Percentiles rank a stretch among this genome's conserved stretches.
phyloP scores from a whole-genome alignment of 1,140 invertebrate species.

The Frieseomelitta varia region DNA sequence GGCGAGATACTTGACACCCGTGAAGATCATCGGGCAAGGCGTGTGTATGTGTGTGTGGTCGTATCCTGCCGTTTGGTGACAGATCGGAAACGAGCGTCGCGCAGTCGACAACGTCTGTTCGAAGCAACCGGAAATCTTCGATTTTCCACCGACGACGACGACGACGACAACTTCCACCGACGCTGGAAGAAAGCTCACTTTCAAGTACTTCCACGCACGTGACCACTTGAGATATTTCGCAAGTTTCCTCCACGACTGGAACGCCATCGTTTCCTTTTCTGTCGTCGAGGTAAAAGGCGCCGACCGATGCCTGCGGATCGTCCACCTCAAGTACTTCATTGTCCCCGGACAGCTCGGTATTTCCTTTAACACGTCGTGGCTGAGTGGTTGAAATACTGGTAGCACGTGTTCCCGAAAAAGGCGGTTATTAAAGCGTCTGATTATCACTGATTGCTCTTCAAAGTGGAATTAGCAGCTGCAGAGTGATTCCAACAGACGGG shows the following conservation, averaged over 20 bases:
- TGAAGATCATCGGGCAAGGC: constrained; percentile 42
- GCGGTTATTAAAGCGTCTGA: neutral
- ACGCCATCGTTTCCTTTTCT: constrained; percentile 54
- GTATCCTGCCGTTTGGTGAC: constrained; percentile 53
- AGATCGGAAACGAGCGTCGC: constrained; percentile 54
- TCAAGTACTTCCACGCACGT: constrained; percentile 20
- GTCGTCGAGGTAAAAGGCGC: constrained; percentile 18
- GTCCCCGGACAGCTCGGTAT: constrained; percentile 14
- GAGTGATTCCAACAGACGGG: neutral
- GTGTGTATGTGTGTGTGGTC: constrained; percentile 27
- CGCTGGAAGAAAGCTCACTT: neutral
- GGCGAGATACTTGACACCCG: constrained; percentile 61
- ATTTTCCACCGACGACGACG: constrained; percentile 63
- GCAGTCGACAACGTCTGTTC: constrained; percentile 58
- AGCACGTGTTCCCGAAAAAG: constrained; percentile 13
- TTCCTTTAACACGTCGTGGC: constrained; percentile 42
- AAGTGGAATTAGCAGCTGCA: neutral
- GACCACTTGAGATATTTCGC: constrained; percentile 66
- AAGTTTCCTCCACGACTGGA: constrained; percentile 34
- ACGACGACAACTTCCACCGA: too few species aligned
- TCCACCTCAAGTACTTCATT: constrained; percentile 47
- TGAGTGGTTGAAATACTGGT: neutral
- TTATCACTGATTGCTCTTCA: neutral
- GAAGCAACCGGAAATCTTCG: constrained; percentile 70
- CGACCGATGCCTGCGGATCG: constrained; percentile 42